Evolutionary conservation across 2,113 vertebrate species (phyloP).

Genomic region (Nerophis ophidion): DNA sequence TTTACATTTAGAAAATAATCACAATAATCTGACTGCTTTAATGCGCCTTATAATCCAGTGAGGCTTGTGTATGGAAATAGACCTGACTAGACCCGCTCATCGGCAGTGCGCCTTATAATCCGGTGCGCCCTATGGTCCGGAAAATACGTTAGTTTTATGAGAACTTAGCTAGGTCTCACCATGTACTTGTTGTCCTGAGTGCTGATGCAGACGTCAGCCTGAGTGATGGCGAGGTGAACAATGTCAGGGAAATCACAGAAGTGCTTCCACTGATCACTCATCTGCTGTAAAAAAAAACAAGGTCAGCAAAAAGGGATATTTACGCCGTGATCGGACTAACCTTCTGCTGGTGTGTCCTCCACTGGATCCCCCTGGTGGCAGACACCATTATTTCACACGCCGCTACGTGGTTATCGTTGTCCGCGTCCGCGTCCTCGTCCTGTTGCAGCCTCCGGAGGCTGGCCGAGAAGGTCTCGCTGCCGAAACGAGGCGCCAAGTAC

Average conservation of each 20-base stretch:
- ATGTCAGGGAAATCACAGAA: slow-evolving; percentile 90
- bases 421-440: slow-evolving; percentile 53
- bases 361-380: slow-evolving; percentile 78
- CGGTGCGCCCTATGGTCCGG: too few relatives aligned
- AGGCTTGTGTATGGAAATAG: too few relatives aligned
- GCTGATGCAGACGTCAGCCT: slow-evolving; percentile 70
- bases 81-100: too few relatives aligned
- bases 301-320: neutral
- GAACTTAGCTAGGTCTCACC: slow-evolving; percentile 64
- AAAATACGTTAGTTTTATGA: too few relatives aligned
- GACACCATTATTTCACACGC: slow-evolving; percentile 78
- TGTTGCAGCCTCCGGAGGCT: slow-evolving; percentile 55
- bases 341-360: slow-evolving; percentile 63
- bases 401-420: neutral
- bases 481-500: slow-evolving; percentile 74
- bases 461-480: slow-evolving; percentile 67
- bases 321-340: slow-evolving; percentile 19
- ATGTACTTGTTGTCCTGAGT: slow-evolving; percentile 82
- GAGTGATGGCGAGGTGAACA: slow-evolving; percentile 78
- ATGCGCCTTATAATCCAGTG: too few relatives aligned
- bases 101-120: too few relatives aligned
- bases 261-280: slow-evolving; percentile 46
- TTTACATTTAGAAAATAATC: too few relatives aligned
- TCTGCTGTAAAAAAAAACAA: slow-evolving; percentile 23
- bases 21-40: too few relatives aligned